Evolutionary conservation across 2,888 invertebrate species (phyloP).

Genomic region (Antitype chi): DNA sequence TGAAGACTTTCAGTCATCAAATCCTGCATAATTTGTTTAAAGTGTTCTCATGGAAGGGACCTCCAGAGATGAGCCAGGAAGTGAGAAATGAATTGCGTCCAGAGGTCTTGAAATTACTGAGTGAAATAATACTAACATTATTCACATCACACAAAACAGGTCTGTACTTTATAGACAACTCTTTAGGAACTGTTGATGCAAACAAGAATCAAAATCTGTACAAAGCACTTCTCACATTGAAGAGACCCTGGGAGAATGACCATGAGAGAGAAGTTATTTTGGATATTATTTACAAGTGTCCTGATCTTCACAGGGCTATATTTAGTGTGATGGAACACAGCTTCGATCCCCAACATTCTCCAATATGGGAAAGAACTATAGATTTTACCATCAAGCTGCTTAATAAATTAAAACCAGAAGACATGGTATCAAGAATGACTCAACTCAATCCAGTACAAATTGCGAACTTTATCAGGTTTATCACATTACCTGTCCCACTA

Average conservation of each 20-base stretch:
- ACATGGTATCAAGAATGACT: constrained; percentile 85
- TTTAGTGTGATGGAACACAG: constrained; percentile 91
- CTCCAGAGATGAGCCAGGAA: constrained; percentile 85
- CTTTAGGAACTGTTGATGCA: constrained; percentile 91
- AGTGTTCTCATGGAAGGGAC: constrained; percentile 94
- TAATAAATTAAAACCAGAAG: constrained; percentile 85
- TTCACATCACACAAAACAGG: constrained; percentile 95
- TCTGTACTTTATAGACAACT: constrained; percentile 93
- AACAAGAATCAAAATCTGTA: constrained; percentile 91
- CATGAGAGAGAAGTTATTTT: constrained; percentile 92
- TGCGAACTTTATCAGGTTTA: constrained; percentile 86
- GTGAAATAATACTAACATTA: constrained; percentile 93
- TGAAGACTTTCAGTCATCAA: constrained; percentile 93
- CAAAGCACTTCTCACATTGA: constrained; percentile 92
- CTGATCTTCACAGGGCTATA: constrained; percentile 92
- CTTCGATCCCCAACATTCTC: constrained; percentile 91
- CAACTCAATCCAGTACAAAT: constrained; percentile 89
- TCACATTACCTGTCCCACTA: constrained; percentile 87
- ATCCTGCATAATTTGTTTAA: constrained; percentile 92
- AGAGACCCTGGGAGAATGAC: constrained; percentile 93
- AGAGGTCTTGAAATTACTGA: constrained; percentile 90
- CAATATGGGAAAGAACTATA: constrained; percentile 88
- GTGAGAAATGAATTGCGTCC: constrained; percentile 76
- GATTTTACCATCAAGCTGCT: constrained; percentile 86
- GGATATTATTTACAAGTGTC: constrained; percentile 92